Evolutionary conservation across 1,140 invertebrate species (phyloP), one percentile per base, ranked within the genome.

Genomic region (Micrasema longulum): DNA sequence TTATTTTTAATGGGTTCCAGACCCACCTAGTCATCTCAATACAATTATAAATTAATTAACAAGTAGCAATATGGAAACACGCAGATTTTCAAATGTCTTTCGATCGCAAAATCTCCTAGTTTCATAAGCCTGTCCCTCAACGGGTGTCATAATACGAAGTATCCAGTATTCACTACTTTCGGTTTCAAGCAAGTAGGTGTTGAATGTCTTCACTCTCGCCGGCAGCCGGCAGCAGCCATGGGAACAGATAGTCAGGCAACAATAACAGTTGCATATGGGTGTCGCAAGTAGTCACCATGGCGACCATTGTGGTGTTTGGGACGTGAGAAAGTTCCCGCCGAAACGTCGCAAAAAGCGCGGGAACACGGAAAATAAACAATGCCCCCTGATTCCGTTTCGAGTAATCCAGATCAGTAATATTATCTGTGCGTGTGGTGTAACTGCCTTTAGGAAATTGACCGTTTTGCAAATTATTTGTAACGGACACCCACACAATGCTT

Each of bases 281-380:
- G 18, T 20, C 60, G 60, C 60, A 64, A 64, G 57, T 36, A 14
- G 55, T 52, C 57, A 57, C 22, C 47, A 63, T 52, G 45, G 68
- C 55, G 45, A 41, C 68, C 80, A 80, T 79, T 81, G 79, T 71
- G 71, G 73, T 43, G 77, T 77, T 78, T 77, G 78, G 79, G 79
- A 83, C 81, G 82, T 83, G 83, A 77, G 83, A 84, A 83, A 78
- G 76, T 84, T 84, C 83, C 82, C 83, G 82, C 83, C 82, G 78
- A 80, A 80, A 78, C 75, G 57, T 73, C 76, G 77, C 79, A 83
- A 83, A 83, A 84, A 83, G 79, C 82, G 81, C 81, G 82, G 82
- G 82, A 83, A 84, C 73, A 70, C 76, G 67, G 75, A 77, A 74
- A 53, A 78, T 77, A 81, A 82, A 82, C 80, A 80, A 80, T 80